Evolutionary conservation across 2,888 invertebrate species (phyloP).

Genomic region (Heteropelma amictum): DNA sequence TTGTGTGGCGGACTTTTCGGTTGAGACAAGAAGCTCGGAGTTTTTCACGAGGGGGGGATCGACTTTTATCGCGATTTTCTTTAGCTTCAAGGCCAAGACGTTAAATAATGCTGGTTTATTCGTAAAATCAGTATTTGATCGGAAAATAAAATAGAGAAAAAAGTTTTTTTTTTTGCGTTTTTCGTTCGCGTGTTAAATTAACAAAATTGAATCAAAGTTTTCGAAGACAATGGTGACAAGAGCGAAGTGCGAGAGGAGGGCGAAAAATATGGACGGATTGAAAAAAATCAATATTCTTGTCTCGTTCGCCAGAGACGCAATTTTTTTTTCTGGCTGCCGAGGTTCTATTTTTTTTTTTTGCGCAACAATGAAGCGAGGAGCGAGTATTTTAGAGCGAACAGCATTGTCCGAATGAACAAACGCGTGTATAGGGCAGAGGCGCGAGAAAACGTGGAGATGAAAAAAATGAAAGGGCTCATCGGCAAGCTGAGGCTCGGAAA

Average conservation of each 20-base stretch:
- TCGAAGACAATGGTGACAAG: not conserved
- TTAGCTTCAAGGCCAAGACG: too few species aligned
- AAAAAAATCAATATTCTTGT: slow-evolving; percentile 30
- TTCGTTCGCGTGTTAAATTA: too few species aligned
- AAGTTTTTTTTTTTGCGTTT: too few species aligned
- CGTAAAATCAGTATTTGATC: too few species aligned
- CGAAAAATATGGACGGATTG: not conserved
- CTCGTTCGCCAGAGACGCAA: slow-evolving; percentile 52
- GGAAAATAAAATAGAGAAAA: too few species aligned
- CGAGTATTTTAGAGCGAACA: slow-evolving; percentile 17
- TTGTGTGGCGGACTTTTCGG: too few species aligned
- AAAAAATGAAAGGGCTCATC: slow-evolving; percentile 10
- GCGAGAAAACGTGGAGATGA: not conserved
- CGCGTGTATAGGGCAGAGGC: not conserved
- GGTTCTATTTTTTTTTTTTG: not conserved
- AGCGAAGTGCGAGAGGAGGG: not conserved
- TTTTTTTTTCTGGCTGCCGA: slow-evolving; percentile 39
- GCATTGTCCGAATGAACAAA: slow-evolving; percentile 31
- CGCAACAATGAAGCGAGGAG: slow-evolving; percentile 2
- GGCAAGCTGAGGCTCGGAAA: slow-evolving; percentile 9
- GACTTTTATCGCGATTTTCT: too few species aligned
- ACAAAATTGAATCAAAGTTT: too few species aligned
- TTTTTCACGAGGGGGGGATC: too few species aligned
- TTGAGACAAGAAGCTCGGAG: too few species aligned
- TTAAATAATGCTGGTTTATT: too few species aligned